These are phyloP conservation scores for Eupithecia exiguata DNA, from an alignment of 2,888 invertebrate genomes.

Conservation along the genomic window DNA sequence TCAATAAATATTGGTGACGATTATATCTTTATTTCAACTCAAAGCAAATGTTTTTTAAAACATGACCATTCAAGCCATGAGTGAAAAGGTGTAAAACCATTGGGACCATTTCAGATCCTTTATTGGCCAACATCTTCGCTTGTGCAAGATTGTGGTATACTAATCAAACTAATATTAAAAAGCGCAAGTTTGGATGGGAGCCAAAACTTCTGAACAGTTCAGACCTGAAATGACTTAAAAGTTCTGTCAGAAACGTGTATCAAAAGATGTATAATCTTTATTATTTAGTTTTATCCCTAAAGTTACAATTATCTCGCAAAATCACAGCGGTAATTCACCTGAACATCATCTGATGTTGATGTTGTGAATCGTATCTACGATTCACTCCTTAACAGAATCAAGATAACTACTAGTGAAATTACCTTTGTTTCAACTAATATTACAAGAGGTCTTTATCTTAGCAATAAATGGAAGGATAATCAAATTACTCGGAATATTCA, in stretches of 20 bases:
- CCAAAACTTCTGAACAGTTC: too few species aligned
- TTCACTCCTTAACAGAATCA: background rate
- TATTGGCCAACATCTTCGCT: background rate
- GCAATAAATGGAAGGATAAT: slow-evolving; percentile 37
- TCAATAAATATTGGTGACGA: too few species aligned
- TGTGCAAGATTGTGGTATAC: background rate
- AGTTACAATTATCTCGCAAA: background rate
- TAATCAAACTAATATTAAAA: too few species aligned
- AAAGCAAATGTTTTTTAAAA: too few species aligned
- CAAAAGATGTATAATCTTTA: background rate
- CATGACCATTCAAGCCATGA: too few species aligned
- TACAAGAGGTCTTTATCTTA: slow-evolving; percentile 14
- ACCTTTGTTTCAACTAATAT: slow-evolving; percentile 9
- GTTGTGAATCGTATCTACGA: too few species aligned
- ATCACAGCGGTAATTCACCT: background rate
- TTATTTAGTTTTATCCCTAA: background rate
- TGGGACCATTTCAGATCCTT: background rate
- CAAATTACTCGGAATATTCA: slow-evolving; percentile 42
- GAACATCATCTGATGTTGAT: background rate
- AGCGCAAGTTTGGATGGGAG: too few species aligned
- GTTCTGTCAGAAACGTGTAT: too few species aligned
- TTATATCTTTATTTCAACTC: too few species aligned
- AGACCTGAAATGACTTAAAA: too few species aligned
- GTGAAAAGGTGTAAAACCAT: too few species aligned
- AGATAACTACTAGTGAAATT: background rate